These are phyloP conservation scores for Lordiphosa clarofinis DNA, from an alignment of 1,140 invertebrate species.

Conservation along the genomic window DNA sequence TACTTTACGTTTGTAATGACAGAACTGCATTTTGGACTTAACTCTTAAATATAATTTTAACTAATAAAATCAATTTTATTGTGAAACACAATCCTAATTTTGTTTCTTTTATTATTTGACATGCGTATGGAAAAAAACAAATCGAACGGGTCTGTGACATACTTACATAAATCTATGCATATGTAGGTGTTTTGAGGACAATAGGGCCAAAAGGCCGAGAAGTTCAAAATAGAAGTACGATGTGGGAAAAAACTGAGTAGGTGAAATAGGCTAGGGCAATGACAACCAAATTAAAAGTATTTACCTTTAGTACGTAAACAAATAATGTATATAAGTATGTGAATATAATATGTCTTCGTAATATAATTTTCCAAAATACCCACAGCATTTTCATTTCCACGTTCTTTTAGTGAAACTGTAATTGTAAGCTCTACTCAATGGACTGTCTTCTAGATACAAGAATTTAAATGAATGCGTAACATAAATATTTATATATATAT, in stretches of 20 bases:
- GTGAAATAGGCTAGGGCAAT: slow-evolving; percentile 7
- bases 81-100: slow-evolving; percentile 7
- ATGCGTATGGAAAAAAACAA: slow-evolving; percentile 65
- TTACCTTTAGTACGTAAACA: not conserved
- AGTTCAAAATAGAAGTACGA: slow-evolving; percentile 12
- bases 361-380: too few relatives aligned
- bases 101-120: slow-evolving; percentile 17
- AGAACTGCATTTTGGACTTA: slow-evolving; percentile 56
- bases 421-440: slow-evolving; percentile 66
- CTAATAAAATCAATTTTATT: slow-evolving; percentile 28
- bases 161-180: not conserved
- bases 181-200: slow-evolving; percentile 27
- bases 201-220: slow-evolving; percentile 23
- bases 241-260: slow-evolving; percentile 1
- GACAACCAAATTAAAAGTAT: too few relatives aligned
- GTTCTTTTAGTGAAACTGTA: slow-evolving; percentile 1
- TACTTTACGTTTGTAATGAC: slow-evolving; percentile 18
- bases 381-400: too few relatives aligned
- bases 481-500: slow-evolving; percentile 37
- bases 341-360: not conserved
- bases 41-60: slow-evolving; percentile 39
- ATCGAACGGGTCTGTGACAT: slow-evolving; percentile 35
- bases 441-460: slow-evolving; percentile 74
- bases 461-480: slow-evolving; percentile 53
- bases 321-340: not conserved